Evolutionary conservation across 2,113 vertebrate species (phyloP), one percentile per base, ranked within the genome.

Genomic region (Cyprinodon tularosa): DNA sequence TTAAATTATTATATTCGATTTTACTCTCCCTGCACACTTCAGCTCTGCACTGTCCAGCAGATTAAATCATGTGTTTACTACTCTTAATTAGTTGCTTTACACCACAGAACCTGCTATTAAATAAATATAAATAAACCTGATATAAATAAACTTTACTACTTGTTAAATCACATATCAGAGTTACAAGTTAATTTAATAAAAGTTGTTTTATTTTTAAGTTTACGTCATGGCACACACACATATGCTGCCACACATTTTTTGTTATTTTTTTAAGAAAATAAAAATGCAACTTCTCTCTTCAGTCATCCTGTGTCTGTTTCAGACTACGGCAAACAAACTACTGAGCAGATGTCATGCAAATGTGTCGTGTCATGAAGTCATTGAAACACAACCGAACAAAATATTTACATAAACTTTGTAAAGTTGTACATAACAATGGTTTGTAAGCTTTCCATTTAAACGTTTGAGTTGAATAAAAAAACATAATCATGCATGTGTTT

Each of bases 1-100:
- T 69, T 50, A 71, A n/a, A 72, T 40, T 14, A 69, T 64, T 9
- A 29, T 3, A 70, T 77, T 62, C n/a, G 3, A 68, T 68, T 73
- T 45, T 36, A 40, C 42, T 39, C 10, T 13, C 17, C 20, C 7
- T 57, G 50, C 2, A 57, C 50, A n/a, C 17, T 57, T 20, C 9
- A 7, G n/a, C 3, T 57, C 50, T 57, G 17, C 50, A 20, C 50
- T 57, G 50, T 8, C 2, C 50, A 10, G 9, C 50, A 9, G 50
- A 57, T n/a, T 57, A n/a, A 57, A 57, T 6, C 0, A 57, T 20
- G 17, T 57, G 20, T 57, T 57, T 57, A 20, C 14, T 57, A n/a
- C 7, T 8, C n/a, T 57, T 57, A 57, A 57, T n/a, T n/a, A n/a
- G 8, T 9, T 20, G 50, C 17, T 20, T 1, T 29, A 29, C 29